These are phyloP conservation scores for Priocnemis perturbator DNA, from an alignment of 2,888 invertebrate genomes.

Conservation along the genomic window DNA sequence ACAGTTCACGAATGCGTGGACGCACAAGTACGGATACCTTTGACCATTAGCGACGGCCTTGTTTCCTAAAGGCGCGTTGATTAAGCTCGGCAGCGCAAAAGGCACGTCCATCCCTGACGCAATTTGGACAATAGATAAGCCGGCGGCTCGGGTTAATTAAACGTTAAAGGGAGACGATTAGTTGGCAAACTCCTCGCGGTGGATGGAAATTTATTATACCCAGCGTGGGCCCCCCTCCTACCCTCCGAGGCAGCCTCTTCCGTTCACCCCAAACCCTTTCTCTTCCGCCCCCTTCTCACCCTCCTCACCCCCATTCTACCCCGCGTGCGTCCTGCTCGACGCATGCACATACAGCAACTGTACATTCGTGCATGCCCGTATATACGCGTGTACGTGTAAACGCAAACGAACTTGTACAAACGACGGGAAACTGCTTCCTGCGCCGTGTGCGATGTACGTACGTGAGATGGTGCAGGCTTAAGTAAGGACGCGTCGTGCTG, in stretches of 20 bases:
- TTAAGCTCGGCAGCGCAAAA: slow-evolving; percentile 2
- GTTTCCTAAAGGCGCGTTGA: neutral
- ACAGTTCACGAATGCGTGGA: too few species aligned
- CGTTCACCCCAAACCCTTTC: slow-evolving; percentile 15
- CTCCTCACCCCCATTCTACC: neutral
- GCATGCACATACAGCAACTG: neutral
- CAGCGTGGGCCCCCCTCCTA: slow-evolving; percentile 22
- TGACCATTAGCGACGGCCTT: too few species aligned
- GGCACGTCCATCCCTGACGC: slow-evolving; percentile 21
- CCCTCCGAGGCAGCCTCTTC: slow-evolving; percentile 4
- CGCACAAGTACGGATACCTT: too few species aligned
- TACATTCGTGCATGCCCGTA: too few species aligned
- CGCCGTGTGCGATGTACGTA: too few species aligned
- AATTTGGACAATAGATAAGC: slow-evolving; percentile 52
- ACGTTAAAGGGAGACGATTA: slow-evolving; percentile 60
- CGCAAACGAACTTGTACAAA: too few species aligned
- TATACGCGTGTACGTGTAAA: too few species aligned
- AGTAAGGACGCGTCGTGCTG: too few species aligned
- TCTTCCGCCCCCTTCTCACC: neutral
- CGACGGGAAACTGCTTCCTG: too few species aligned
- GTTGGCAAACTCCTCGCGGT: slow-evolving; percentile 52
- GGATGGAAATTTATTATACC: slow-evolving; percentile 57
- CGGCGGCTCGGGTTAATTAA: slow-evolving; percentile 55
- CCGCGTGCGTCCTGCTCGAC: neutral
- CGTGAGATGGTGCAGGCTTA: too few species aligned